Evolutionary conservation across 2,113 vertebrate genomes (phyloP).

Genomic region (Melanerpes formicivorus): DNA sequence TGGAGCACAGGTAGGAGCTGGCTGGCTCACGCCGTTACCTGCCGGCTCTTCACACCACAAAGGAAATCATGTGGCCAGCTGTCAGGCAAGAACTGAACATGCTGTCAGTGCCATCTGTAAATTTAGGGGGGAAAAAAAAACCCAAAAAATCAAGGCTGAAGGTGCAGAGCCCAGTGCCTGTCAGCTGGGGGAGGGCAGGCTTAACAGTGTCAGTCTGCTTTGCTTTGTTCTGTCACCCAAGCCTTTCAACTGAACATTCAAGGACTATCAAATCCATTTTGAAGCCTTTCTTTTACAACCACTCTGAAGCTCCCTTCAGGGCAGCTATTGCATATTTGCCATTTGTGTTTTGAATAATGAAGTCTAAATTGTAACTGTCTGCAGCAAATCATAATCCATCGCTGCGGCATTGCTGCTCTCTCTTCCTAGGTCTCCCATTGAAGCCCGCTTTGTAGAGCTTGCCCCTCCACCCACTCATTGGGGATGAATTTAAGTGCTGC

Average conservation of each 20-base stretch:
- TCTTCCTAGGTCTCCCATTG: neutral
- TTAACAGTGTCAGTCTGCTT: neutral
- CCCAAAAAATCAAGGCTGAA: neutral
- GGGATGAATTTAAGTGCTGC: neutral
- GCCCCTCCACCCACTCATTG: rapidly evolving
- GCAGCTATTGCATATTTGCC: neutral
- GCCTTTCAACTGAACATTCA: neutral
- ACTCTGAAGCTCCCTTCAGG: neutral
- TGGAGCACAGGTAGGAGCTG: too few relatives aligned
- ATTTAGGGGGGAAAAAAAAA: too few relatives aligned
- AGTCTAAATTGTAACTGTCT: slow-evolving; percentile 2
- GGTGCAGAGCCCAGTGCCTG: neutral
- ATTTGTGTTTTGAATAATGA: slow-evolving; percentile 19
- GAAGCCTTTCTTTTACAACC: neutral
- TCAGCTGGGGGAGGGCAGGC: neutral
- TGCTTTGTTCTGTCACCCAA: neutral
- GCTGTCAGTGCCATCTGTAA: neutral
- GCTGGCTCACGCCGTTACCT: neutral
- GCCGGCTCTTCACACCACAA: neutral
- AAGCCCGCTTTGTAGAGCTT: neutral
- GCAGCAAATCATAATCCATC: neutral
- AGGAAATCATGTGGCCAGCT: neutral
- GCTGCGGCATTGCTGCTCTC: neutral
- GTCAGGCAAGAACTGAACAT: neutral
- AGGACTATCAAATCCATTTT: neutral